Evolutionary conservation across 2,113 vertebrate species (phyloP).

Genomic region (Antechinus stuartii): DNA sequence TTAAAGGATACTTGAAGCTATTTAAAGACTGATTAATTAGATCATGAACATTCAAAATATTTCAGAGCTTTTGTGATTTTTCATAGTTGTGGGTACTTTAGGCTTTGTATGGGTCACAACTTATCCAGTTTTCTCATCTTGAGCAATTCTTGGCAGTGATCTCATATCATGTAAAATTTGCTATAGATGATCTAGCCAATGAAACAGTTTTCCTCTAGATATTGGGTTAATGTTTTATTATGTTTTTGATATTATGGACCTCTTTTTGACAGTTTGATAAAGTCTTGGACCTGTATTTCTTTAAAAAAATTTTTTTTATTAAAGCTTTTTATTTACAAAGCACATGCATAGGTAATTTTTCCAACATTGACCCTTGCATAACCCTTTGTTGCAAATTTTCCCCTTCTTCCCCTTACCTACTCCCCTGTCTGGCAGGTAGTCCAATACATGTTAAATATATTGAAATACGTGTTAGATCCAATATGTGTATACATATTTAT

Average conservation of each 20-base stretch:
- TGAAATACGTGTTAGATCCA: too few species aligned
- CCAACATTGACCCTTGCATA: too few species aligned
- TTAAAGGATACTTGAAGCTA: background rate
- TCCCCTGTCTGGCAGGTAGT: too few species aligned
- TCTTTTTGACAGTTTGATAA: background rate
- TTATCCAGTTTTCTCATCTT: background rate
- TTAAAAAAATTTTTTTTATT: too few species aligned
- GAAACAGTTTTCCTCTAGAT: background rate
- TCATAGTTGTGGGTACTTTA: background rate
- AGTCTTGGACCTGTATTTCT: background rate
- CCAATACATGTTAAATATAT: too few species aligned
- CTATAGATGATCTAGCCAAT: background rate
- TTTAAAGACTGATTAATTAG: background rate
- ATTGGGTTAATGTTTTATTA: background rate
- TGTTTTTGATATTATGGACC: background rate
- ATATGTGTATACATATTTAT: too few species aligned
- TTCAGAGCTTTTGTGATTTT: background rate
- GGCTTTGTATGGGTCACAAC: background rate
- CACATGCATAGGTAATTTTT: too few species aligned
- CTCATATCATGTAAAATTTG: background rate
- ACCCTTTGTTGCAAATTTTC: too few species aligned
- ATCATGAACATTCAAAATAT: background rate
- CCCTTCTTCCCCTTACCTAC: too few species aligned
- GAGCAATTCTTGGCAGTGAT: background rate
- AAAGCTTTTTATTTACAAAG: too few species aligned